Evolutionary conservation across 2,113 vertebrate genomes (phyloP).

Genomic region (Urocolius indicus): DNA sequence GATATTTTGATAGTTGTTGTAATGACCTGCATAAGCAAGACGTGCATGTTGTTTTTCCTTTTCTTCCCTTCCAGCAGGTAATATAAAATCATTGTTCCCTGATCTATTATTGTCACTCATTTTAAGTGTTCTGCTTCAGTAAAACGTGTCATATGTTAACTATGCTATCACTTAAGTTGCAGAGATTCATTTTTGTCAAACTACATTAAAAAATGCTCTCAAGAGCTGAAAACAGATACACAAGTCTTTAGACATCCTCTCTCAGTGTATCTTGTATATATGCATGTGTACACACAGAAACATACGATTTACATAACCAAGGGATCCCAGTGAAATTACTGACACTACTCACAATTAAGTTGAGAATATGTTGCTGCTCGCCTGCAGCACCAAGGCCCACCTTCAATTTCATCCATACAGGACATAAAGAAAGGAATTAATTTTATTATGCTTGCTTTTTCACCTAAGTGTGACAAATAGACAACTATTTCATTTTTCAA

Average conservation of each 20-base stretch:
- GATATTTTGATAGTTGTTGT: neutral
- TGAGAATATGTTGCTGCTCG: neutral
- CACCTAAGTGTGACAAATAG: neutral
- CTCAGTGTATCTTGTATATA: no score
- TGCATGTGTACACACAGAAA: no score
- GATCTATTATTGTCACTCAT: neutral
- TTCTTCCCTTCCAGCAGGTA: neutral
- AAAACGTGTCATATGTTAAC: neutral
- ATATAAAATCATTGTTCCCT: neutral
- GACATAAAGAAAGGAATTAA: neutral
- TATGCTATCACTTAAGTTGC: neutral
- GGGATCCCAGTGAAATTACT: neutral
- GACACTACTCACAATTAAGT: accelerated
- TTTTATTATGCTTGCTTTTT: neutral
- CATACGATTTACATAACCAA: accelerated
- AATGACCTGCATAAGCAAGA: accelerated
- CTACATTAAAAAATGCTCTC: neutral
- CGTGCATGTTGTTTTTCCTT: neutral
- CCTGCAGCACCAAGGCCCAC: neutral
- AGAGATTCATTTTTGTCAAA: neutral
- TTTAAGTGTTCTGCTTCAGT: neutral
- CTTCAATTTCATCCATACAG: neutral
- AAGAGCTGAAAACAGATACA: neutral
- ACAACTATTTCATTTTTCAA: neutral
- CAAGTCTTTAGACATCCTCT: neutral